Evolutionary conservation across 2,888 invertebrate species (phyloP).

Genomic region (Drosophila formosana): DNA sequence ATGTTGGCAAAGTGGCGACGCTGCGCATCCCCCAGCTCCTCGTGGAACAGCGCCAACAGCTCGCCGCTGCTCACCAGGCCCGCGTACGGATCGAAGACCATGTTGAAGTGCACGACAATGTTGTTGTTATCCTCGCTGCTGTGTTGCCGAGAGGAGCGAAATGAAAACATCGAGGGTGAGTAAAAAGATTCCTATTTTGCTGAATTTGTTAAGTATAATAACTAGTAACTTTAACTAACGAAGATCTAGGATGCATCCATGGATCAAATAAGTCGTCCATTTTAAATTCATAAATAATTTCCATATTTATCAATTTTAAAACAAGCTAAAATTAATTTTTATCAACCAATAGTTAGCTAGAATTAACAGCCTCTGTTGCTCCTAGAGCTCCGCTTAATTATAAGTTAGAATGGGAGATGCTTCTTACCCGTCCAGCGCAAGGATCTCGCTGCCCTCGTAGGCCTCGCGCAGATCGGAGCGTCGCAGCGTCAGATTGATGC

Average conservation of each 20-base stretch:
- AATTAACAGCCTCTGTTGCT: too few relatives aligned
- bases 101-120: constrained; percentile 93
- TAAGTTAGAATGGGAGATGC: too few relatives aligned
- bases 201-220: too few relatives aligned
- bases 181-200: too few relatives aligned
- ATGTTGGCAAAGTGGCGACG: constrained; percentile 88
- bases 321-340: too few relatives aligned
- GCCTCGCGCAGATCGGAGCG: constrained; percentile 91
- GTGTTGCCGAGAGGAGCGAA: background rate
- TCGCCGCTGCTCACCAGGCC: constrained; percentile 89
- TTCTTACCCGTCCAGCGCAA: constrained; percentile 93
- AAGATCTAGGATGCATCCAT: too few relatives aligned
- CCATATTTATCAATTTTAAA: too few relatives aligned
- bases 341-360: too few relatives aligned
- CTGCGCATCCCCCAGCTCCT: constrained; percentile 88
- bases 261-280: too few relatives aligned
- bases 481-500: constrained; percentile 90
- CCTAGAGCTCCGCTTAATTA: too few relatives aligned
- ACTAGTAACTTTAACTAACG: too few relatives aligned
- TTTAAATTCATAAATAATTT: too few relatives aligned
- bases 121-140: constrained; percentile 89
- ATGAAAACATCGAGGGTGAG: background rate
- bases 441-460: constrained; percentile 91
- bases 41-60: constrained; percentile 88
- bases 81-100: constrained; percentile 92